Conservation (phyloP, 2,797 vertebrate species). For the Lagothrix lagotricha region DNA sequence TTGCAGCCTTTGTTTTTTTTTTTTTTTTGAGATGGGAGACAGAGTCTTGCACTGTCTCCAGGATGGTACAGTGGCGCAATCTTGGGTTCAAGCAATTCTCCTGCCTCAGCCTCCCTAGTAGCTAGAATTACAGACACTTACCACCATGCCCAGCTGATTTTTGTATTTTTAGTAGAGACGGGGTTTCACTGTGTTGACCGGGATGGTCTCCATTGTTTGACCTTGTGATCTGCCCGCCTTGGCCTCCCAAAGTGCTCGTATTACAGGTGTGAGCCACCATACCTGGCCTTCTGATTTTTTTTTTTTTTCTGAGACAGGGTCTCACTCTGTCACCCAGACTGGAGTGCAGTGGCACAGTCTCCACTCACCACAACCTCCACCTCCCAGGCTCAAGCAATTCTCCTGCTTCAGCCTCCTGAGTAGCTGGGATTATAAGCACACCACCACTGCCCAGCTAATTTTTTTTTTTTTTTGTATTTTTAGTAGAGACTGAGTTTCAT, state of each 20-base stretch:
- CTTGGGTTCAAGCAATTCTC: neutral
- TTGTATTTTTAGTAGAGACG: neutral
- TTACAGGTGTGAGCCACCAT: neutral
- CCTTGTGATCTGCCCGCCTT: fast-evolving
- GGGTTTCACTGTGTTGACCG: neutral
- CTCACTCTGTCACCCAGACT: too few species aligned
- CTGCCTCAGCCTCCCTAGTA: neutral
- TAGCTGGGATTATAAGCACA: too few species aligned
- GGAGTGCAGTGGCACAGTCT: too few species aligned
- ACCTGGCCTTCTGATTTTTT: too few species aligned
- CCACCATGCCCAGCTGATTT: neutral
- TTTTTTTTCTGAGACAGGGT: too few species aligned
- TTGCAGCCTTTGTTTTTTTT: neutral
- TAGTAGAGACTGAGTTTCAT: neutral
- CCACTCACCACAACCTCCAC: too few species aligned
- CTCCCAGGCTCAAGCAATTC: too few species aligned
- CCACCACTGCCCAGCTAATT: too few species aligned
- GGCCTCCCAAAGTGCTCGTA: neutral
- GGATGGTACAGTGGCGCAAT: neutral
- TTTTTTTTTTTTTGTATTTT: neutral
- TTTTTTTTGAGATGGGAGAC: neutral
- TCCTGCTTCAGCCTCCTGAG: too few species aligned
- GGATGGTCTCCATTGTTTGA: neutral
- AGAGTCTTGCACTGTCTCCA: fast-evolving
- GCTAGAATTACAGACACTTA: neutral